Evolutionary conservation across 92 coral and sea anemone genomes (phyloP), one percentile per base, ranked within the genome.

Genomic region (Phymanthus crucifer): DNA sequence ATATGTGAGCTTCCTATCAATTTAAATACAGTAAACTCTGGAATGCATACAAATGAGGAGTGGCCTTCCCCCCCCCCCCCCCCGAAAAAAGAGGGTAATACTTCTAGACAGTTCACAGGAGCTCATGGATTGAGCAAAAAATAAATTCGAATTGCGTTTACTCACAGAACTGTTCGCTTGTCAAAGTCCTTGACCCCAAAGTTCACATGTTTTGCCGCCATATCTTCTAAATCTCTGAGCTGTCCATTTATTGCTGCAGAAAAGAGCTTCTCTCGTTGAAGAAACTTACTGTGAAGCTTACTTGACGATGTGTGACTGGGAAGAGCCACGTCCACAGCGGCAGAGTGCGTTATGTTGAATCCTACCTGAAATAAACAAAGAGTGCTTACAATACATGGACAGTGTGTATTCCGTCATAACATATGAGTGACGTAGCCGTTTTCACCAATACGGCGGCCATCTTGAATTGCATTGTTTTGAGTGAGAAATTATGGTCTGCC

Each of bases 161-260:
- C 99, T 87, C 76, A 95, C 99, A 95, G 93, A 12, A 94, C 87
- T 21, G 99, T 95, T 70, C 88, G 88, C 74, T 91, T 78, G 87
- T 93, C 89, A 61, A 85, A 93, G 74, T 91, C 92, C 81, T 95
- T 90, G 73, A 85, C 57, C 12, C 84, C 88, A 78, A 93, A 83
- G 69, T 83, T 61, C 47, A 80, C 78, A 37, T 81, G 70, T 71
- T 82, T 84, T 26, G 86, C 72, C 24, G 80, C 82, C 71, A 88
- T 47, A 70, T 74, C 75, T 57, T 95, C 86, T 27, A 95, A 83
- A 52, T 81, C 85, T 52, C 87, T 77, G 26, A 90, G 57, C 54
- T 92, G 90, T 1, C 93, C 98, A 21, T 71, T 71, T 16, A 78
- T 83, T 7, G 86, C 95, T 34, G 92, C 92, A 48, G 83, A 76